phyloP scores from a whole-genome alignment of 2,888 invertebrate species.

The Stegophylla sp. region DNA sequence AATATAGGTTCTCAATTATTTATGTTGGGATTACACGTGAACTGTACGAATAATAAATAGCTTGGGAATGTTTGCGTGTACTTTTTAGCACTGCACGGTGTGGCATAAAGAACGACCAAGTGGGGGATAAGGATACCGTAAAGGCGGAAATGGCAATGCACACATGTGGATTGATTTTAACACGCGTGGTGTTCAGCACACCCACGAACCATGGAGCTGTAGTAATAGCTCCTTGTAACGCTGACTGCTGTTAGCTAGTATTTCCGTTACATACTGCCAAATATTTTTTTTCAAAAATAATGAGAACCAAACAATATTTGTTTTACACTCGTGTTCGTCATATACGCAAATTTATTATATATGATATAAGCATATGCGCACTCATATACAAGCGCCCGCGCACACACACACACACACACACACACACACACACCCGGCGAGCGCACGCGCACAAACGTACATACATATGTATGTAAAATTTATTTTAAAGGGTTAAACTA shows the following conservation, averaged over 20 bases:
- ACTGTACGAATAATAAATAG: not conserved
- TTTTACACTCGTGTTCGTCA: not conserved
- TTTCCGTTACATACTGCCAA: conserved; percentile 48
- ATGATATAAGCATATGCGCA: not conserved
- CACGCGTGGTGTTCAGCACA: conserved; percentile 35
- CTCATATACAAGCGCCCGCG: too few species aligned
- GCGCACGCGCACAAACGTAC: too few species aligned
- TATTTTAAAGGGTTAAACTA: conserved; percentile 37
- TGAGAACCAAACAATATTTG: conserved; percentile 33
- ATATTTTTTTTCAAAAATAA: conserved; percentile 33
- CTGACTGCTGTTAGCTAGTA: not conserved
- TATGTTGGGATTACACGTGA: not conserved
- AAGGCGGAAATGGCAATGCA: conserved; percentile 52
- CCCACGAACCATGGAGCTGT: not conserved
- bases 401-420: too few species aligned
- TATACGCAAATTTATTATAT: too few species aligned
- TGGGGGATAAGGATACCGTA: not conserved
- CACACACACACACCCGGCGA: not conserved
- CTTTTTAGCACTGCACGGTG: conserved; percentile 1
- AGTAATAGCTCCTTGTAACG: conserved; percentile 27
- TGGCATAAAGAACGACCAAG: not conserved
- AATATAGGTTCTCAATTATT: not conserved
- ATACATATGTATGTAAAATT: not conserved
- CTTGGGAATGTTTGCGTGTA: conserved; percentile 11
- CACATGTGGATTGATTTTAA: conserved; percentile 51